Evolutionary conservation across 2,888 invertebrate genomes (phyloP), one percentile per base, ranked within the genome.

Genomic region (Metallyticus violacea): DNA sequence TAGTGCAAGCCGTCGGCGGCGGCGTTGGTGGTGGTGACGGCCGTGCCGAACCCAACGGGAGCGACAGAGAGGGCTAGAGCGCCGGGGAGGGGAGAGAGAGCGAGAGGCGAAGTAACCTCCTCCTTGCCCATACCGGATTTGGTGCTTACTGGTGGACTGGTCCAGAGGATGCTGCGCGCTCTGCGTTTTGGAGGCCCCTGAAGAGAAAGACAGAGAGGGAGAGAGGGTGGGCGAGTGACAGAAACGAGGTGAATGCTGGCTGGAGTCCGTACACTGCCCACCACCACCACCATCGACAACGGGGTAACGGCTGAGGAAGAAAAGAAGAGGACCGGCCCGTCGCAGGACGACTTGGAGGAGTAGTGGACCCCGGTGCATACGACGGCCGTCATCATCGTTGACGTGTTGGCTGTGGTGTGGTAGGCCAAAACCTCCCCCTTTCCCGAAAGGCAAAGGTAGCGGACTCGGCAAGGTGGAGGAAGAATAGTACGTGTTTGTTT

Each of bases 21-120:
- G 79, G 26, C 79, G 79, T 15, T 22, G 85, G 77, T 22, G 79
- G 15, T 40, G 85, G 26, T 62, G 79, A 30, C 26, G 26, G 85
- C 78, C 25, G 85, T 26, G 77, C 76, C 82, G 7, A 7, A n/a
- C 25, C 27, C 83, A 77, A 29, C 81, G 27, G 85, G 22, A 85
- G 87, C 80, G 81, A 78, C 29, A 27, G 84, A 79, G 79, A 79
- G 77, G 86, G 62, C 80, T 62, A 28, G 86, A 62, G 87, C 78
- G 28, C 27, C 77, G 77, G 62, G 77, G 77, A 62, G 62, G 26
- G 62, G 26, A 26, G 2, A 15, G 77, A 26, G 28, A 1, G 28
- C 77, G 29, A 62, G 40, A 62, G 40, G 22, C 40, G 40, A 62
- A 2, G 40, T 15, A 62, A 62, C 83, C 83, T 77, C 83, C 77